Evolutionary conservation across 2,113 vertebrate genomes (phyloP).

Genomic region (Aptenodytes patagonicus): DNA sequence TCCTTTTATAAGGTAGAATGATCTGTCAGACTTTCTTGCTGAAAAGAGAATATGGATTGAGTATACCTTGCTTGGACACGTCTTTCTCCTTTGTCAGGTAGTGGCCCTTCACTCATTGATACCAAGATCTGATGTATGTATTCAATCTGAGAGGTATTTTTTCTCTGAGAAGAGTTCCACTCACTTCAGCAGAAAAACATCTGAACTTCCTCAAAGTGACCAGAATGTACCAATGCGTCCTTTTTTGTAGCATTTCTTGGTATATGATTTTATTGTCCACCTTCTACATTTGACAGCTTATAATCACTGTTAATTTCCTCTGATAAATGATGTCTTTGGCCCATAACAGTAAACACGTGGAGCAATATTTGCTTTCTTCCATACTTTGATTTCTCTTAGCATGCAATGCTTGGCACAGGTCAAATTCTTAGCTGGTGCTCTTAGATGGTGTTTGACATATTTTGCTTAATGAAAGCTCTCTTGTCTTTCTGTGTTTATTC

Average conservation of each 20-base stretch:
- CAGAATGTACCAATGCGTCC: not conserved
- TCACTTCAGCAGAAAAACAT: not conserved
- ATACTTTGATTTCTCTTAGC: not conserved
- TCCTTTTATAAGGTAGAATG: not conserved
- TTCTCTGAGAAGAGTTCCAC: not conserved
- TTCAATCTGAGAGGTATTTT: not conserved
- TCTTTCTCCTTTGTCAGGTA: not conserved
- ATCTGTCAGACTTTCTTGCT: not conserved
- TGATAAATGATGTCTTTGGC: not conserved
- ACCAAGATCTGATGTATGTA: not conserved
- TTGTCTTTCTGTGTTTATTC: not conserved
- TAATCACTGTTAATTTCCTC: not conserved
- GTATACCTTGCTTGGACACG: not conserved
- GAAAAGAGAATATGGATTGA: not conserved
- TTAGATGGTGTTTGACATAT: not conserved
- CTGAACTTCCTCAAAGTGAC: not conserved
- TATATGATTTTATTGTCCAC: not conserved
- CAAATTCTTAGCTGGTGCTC: not conserved
- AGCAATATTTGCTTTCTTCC: not conserved
- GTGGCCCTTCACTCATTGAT: not conserved
- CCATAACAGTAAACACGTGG: not conserved
- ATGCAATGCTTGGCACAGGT: not conserved
- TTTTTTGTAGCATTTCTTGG: not conserved
- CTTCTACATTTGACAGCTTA: not conserved
- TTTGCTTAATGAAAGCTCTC: not conserved